A percentile compares a stretch with the other conserved stretches of the same genome.
These are phyloP conservation scores for Platysternon megacephalum DNA, from an alignment of 2,113 vertebrate genomes.

Conservation along the genomic window DNA sequence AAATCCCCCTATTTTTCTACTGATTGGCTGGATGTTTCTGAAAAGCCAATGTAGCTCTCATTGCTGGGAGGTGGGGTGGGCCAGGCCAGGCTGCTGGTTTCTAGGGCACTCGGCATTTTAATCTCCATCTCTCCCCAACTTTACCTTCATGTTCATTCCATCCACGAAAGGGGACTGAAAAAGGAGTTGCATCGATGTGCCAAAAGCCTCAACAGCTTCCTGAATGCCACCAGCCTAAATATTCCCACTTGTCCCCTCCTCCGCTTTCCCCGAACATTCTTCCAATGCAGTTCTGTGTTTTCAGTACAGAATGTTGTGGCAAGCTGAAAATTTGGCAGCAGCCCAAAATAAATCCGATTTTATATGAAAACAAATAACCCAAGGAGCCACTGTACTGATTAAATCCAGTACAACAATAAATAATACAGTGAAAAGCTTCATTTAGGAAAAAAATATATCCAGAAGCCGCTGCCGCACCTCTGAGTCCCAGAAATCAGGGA, in stretches of 20 bases:
- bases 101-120: neutral
- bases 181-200: neutral
- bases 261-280: rapidly evolving
- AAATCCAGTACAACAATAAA: neutral
- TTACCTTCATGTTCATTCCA: too few species aligned
- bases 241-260: neutral
- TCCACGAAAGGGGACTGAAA: neutral
- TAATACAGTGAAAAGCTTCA: rapidly evolving
- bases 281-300: rapidly evolving
- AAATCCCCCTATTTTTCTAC: neutral
- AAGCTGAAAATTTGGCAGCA: rapidly evolving
- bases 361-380: rapidly evolving
- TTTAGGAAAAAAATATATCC: too few species aligned
- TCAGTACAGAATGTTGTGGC: neutral
- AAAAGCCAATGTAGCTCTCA: too few species aligned
- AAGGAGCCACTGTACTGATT: neutral
- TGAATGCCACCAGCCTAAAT: neutral
- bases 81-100: neutral
- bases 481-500: rapidly evolving
- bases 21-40: neutral
- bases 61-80: neutral
- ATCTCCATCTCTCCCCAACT: neutral
- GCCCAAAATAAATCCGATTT: neutral
- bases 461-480: neutral
- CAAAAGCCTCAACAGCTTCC: neutral